These are phyloP conservation scores for Odontamblyopus rebecca DNA, from an alignment of 2,797 vertebrate species.

Conservation along the genomic window DNA sequence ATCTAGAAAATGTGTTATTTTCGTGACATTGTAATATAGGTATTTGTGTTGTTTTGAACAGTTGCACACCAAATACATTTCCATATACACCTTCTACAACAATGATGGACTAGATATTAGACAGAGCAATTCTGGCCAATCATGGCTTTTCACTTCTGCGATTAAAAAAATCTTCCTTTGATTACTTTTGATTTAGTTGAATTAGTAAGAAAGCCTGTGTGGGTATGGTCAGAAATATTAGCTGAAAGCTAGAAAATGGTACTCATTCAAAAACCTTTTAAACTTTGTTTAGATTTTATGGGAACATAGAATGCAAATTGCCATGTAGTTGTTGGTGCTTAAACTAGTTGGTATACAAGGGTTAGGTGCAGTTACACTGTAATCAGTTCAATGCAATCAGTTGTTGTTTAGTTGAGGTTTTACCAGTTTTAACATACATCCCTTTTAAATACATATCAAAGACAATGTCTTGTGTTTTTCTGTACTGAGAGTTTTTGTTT, in stretches of 20 bases:
- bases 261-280: neutral
- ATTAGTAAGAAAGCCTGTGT: neutral
- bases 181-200: neutral
- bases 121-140: neutral
- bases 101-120: neutral
- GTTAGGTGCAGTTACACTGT: neutral
- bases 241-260: neutral
- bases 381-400: neutral
- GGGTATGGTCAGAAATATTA: neutral
- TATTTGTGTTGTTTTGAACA: conserved; percentile 19
- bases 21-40: conserved; percentile 14
- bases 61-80: neutral
- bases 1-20: conserved; percentile 1
- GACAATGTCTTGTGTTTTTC: neutral
- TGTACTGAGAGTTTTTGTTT: neutral
- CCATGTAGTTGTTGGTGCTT: neutral
- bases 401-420: neutral
- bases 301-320: neutral
- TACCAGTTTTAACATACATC: too few species aligned
- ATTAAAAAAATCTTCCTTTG: neutral
- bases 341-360: neutral
- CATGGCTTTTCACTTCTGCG: neutral
- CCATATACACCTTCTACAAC: neutral
- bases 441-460: neutral
- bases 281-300: neutral